Evolutionary conservation across 35 echinoderm and acorn worm species (phyloP).

Genomic region (Apostichopus parvimensis): DNA sequence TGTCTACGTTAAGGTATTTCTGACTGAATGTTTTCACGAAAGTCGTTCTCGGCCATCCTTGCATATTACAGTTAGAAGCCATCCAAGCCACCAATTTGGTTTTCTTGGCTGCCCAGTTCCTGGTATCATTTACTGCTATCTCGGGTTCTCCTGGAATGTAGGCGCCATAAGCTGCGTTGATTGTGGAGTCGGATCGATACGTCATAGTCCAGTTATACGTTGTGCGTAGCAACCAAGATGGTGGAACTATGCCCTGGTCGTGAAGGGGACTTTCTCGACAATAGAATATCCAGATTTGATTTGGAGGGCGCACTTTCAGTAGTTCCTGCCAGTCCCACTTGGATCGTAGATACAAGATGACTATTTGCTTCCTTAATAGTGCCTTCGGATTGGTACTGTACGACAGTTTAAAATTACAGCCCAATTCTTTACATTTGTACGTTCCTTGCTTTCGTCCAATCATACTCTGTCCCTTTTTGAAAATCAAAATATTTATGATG

Average conservation of each 20-base stretch:
- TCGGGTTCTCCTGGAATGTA: conserved; percentile 36
- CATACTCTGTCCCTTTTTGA: background rate
- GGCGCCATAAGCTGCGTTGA: background rate
- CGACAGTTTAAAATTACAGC: conserved; percentile 4
- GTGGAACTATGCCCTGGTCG: conserved; percentile 44
- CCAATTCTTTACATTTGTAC: background rate
- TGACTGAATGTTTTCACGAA: conserved; percentile 42
- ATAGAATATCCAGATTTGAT: conserved; percentile 57
- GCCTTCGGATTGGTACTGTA: background rate
- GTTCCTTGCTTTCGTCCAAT: conserved; percentile 4
- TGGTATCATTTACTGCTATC: background rate
- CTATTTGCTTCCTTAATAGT: conserved; percentile 18
- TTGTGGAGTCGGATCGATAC: conserved; percentile 28
- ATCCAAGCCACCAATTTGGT: conserved; percentile 63
- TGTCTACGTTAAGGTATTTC: conserved; percentile 41
- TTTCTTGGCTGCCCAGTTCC: conserved; percentile 51
- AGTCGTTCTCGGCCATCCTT: conserved; percentile 40
- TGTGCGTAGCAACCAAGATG: background rate
- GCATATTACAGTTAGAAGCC: conserved; percentile 57
- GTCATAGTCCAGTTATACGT: conserved; percentile 60
- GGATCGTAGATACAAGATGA: conserved; percentile 25
- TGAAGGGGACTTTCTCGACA: conserved; percentile 37
- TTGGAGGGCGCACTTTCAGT: conserved; percentile 12
- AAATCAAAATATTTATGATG: conserved; percentile 32
- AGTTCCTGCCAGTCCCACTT: conserved; percentile 40